Evolutionary conservation across 1,140 invertebrate species (phyloP).

Genomic region (Drosophila bocqueti): DNA sequence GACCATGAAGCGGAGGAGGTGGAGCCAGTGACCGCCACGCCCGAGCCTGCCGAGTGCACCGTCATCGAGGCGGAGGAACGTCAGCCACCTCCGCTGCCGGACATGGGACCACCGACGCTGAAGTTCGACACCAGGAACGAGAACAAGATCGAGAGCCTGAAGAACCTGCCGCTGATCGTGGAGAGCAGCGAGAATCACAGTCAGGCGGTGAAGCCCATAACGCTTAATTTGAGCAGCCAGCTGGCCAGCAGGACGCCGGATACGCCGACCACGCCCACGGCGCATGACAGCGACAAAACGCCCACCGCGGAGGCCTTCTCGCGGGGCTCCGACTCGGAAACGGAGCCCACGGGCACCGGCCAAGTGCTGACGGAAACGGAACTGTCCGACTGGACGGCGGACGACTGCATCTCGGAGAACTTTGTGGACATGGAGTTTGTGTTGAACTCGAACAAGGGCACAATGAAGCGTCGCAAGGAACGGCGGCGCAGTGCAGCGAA

Average conservation of each 20-base stretch:
- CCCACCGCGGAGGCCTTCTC: slow-evolving; percentile 72
- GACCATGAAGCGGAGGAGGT: slow-evolving; percentile 64
- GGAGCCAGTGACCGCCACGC: slow-evolving; percentile 76
- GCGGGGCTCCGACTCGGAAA: slow-evolving; percentile 85
- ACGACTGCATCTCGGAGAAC: slow-evolving; percentile 91
- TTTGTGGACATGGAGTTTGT: slow-evolving; percentile 89
- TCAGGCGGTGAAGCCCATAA: slow-evolving; percentile 74
- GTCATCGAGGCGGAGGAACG: slow-evolving; percentile 65
- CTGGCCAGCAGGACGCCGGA: slow-evolving; percentile 63
- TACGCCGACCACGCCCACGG: slow-evolving; percentile 73
- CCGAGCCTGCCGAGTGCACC: slow-evolving; percentile 74
- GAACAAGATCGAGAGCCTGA: slow-evolving; percentile 83
- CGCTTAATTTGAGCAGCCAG: slow-evolving; percentile 59
- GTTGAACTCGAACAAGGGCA: slow-evolving; percentile 87
- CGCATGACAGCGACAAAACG: slow-evolving; percentile 80
- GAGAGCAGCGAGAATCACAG: slow-evolving; percentile 57
- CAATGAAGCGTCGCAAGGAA: slow-evolving; percentile 85
- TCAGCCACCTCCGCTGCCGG: slow-evolving; percentile 58
- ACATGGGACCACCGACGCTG: slow-evolving; percentile 70
- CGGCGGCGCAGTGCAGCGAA: slow-evolving; percentile 67
- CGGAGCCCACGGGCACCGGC: slow-evolving; percentile 88
- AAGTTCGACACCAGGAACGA: slow-evolving; percentile 84
- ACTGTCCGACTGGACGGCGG: slow-evolving; percentile 93
- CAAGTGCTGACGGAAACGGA: slow-evolving; percentile 93
- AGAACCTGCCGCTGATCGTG: slow-evolving; percentile 79